Evolutionary conservation across 2,113 vertebrate species (phyloP).

Genomic region (Anthoscopus minutus): DNA sequence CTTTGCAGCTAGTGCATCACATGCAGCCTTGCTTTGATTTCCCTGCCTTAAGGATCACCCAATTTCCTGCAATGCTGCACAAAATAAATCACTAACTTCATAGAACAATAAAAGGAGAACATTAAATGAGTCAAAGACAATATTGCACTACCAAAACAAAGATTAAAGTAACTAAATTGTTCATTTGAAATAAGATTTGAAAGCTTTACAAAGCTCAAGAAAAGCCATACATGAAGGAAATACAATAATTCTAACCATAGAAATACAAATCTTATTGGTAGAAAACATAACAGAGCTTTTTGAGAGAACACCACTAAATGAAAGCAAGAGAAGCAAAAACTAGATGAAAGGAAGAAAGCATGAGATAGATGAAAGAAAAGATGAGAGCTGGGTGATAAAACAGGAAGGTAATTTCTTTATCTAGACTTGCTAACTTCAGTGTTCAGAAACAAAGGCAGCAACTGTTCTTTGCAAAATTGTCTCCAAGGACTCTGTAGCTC

Average conservation of each 20-base stretch:
- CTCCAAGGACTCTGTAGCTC: constrained; percentile 10
- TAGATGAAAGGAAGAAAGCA: constrained; percentile 46
- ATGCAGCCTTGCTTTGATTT: constrained; percentile 5
- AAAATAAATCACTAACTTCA: constrained; percentile 41
- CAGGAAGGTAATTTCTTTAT: constrained; percentile 49
- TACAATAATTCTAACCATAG: neutral
- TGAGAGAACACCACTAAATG: neutral
- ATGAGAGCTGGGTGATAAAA: constrained; percentile 29
- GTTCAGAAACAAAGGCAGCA: constrained; percentile 38
- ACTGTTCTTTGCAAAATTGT: constrained; percentile 14
- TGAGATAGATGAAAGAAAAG: constrained; percentile 40
- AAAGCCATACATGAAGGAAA: constrained; percentile 9
- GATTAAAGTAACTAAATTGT: neutral
- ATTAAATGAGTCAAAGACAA: constrained; percentile 41
- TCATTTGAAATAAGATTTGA: constrained; percentile 8
- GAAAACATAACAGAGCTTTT: constrained; percentile 3
- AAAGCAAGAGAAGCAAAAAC: constrained; percentile 22
- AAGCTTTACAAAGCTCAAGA: neutral
- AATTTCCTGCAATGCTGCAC: constrained; percentile 32
- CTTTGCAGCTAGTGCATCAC: neutral
- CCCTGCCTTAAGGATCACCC: neutral
- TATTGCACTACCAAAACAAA: constrained; percentile 6
- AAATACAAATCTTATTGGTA: constrained; percentile 14
- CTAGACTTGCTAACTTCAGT: constrained; percentile 2
- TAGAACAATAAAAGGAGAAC: neutral